Evolutionary conservation across 2,113 vertebrate genomes (phyloP), one percentile per base, ranked within the genome.

Genomic region (Megaptera novaeangliae): DNA sequence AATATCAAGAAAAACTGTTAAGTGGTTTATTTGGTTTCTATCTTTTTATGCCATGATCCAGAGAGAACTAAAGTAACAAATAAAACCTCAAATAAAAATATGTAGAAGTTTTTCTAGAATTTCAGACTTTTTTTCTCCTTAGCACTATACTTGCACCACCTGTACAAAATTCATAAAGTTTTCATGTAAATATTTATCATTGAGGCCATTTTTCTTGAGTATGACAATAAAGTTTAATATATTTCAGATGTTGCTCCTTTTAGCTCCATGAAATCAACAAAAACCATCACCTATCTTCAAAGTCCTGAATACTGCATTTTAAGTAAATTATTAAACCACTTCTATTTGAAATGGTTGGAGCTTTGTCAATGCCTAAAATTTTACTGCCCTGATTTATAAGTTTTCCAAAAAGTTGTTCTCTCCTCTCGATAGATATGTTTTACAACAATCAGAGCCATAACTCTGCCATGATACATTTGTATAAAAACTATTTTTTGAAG

Each of bases 251-350:
- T 39, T 72, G 8, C 84, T 93, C 64, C 77, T 95, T 96, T 59
- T 8, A 69, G 68, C 55, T 89, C 23, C 39, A 72, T 39, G 49
- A 94, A 78, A 82, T 93, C 59, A 86, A 91, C 59, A 93, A 83
- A 96, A 93, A 25, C n/a, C 15, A 96, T 82, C 13, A 57, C 3
- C 61, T 59, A 46, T 59, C 82, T 91, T 88, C 27, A 88, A 92
- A 96, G 68, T 96, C 66, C 78, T 97, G 39, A 80, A 91, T 83
- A 80, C 0, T 87, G 23, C 29, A 83, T 82, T 71, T 91, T 83
- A 82, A 92, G 64, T 84, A 84, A 96, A 95, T 91, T 94, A 86
- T 94, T 97, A 94, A 96, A 74, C 49, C 6, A 78, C 12, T 92
- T 93, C 55, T 41, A 36, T 71, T n/a, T 78, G 82, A 95, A 86